Conservation (phyloP, 2,888 invertebrate species). For the Harmothoe impar region DNA sequence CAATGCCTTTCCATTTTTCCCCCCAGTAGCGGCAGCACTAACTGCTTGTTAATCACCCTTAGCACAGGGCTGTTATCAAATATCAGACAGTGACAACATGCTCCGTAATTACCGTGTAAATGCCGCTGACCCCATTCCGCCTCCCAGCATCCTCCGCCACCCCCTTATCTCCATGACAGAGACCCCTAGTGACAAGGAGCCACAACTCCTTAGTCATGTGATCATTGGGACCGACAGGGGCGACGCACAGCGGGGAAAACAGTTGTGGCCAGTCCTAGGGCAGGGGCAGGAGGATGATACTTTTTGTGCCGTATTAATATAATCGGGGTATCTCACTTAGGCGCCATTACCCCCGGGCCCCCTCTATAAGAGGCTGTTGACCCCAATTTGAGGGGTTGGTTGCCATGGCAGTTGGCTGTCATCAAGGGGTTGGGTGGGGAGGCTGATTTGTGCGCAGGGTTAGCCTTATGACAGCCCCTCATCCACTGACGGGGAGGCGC, state of each 20-base stretch:
- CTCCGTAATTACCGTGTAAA: conserved; percentile 41
- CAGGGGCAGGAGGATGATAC: neutral
- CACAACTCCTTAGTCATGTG: conserved; percentile 18
- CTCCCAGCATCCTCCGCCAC: neutral
- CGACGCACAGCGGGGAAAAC: conserved; percentile 34
- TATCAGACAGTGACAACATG: conserved; percentile 40
- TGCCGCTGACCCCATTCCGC: conserved; percentile 1
- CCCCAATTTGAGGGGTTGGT: conserved; percentile 55
- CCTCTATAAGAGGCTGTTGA: conserved; percentile 55
- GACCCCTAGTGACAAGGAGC: neutral
- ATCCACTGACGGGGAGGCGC: neutral
- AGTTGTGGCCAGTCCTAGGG: neutral
- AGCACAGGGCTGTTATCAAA: neutral
- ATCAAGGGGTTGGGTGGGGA: neutral
- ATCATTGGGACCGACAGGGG: neutral
- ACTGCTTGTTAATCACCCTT: neutral
- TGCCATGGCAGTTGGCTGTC: conserved; percentile 44
- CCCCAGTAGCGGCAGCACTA: neutral
- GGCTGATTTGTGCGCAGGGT: conserved; percentile 6
- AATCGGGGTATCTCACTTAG: conserved; percentile 37
- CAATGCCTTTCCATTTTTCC: no score
- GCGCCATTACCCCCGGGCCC: conserved; percentile 34
- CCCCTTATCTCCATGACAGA: conserved; percentile 18
- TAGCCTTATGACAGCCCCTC: conserved; percentile 43
- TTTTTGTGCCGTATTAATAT: conserved; percentile 59